These are phyloP conservation scores for Drosophila ohnishii DNA, from an alignment of 1,140 invertebrate genomes.

Conservation along the genomic window DNA sequence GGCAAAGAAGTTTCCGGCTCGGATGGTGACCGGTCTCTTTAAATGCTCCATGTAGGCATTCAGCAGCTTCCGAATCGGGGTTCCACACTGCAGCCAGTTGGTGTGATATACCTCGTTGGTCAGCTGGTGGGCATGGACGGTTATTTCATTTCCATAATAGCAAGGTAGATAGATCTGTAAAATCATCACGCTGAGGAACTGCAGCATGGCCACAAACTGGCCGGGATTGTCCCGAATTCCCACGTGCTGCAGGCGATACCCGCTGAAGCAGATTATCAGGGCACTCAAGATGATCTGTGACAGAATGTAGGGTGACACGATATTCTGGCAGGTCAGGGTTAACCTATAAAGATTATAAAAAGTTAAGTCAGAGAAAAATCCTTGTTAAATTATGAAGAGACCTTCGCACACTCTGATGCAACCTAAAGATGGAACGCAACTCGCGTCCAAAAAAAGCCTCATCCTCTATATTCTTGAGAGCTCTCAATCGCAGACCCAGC, in stretches of 20 bases:
- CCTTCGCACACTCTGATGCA: slow-evolving; percentile 58
- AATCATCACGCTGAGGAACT: slow-evolving; percentile 75
- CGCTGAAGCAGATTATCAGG: slow-evolving; percentile 78
- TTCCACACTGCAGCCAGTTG: slow-evolving; percentile 57
- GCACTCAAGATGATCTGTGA: slow-evolving; percentile 74
- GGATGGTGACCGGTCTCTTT: slow-evolving; percentile 59
- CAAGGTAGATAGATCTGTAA: slow-evolving; percentile 74
- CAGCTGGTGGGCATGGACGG: slow-evolving; percentile 57
- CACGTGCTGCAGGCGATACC: slow-evolving; percentile 64
- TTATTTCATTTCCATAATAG: slow-evolving; percentile 74
- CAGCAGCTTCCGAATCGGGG: slow-evolving; percentile 49
- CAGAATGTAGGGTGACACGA: slow-evolving; percentile 67
- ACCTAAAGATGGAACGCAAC: slow-evolving; percentile 41
- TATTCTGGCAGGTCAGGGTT: slow-evolving; percentile 46
- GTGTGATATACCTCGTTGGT: slow-evolving; percentile 68
- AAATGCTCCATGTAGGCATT: slow-evolving; percentile 71
- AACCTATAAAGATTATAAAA: slow-evolving; percentile 33
- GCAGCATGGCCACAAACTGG: slow-evolving; percentile 71
- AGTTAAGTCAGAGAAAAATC: no score
- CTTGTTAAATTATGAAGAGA: not conserved
- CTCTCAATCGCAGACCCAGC: slow-evolving; percentile 52
- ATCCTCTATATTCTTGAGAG: slow-evolving; percentile 4
- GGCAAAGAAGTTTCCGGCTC: slow-evolving; percentile 68
- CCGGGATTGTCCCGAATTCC: slow-evolving; percentile 59
- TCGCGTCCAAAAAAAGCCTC: slow-evolving; percentile 31